phyloP scores from a whole-genome alignment of 2,888 invertebrate species.

The Acanthosoma haemorrhoidale region DNA sequence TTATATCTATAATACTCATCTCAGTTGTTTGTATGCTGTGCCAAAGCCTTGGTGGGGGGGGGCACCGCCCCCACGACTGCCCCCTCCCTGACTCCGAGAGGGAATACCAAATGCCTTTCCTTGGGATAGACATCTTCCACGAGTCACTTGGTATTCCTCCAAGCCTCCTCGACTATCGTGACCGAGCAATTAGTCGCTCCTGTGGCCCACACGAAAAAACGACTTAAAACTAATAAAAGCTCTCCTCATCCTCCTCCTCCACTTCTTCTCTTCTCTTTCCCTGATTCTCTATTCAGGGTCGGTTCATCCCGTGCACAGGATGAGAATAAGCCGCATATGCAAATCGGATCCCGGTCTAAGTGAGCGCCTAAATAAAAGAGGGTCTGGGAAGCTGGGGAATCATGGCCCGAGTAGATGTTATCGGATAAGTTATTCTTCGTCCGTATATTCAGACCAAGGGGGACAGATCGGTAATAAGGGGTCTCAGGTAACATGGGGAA shows the following conservation, averaged over 20 bases:
- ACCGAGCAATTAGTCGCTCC: constrained; percentile 12
- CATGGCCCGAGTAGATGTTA: too few relatives aligned
- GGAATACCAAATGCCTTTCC: too few relatives aligned
- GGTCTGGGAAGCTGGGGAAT: neutral
- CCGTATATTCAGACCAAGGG: too few relatives aligned
- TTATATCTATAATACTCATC: too few relatives aligned
- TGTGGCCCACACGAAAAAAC: constrained; percentile 26
- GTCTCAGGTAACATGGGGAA: too few relatives aligned
- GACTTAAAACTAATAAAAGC: constrained; percentile 26
- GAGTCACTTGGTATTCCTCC: constrained; percentile 16
- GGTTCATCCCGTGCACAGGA: constrained; percentile 12
- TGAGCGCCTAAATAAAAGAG: neutral
- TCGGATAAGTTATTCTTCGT: too few relatives aligned
- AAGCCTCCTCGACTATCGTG: neutral
- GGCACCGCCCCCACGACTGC: too few relatives aligned
- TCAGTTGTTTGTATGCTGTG: too few relatives aligned
- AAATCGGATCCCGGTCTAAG: constrained; percentile 6
- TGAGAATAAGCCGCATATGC: constrained; percentile 6
- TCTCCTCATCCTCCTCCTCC: neutral
- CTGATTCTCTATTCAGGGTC: constrained; percentile 7
- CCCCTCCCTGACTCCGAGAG: too few relatives aligned
- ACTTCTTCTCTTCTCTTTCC: neutral
- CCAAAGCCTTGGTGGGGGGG: too few relatives aligned
- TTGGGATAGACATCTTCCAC: neutral
- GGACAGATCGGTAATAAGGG: too few relatives aligned